Percentiles rank a stretch among this genome's conserved stretches.
Evolutionary conservation across 23 tunicate species (phyloP).

Genomic region (Clavelina lepadiformis): DNA sequence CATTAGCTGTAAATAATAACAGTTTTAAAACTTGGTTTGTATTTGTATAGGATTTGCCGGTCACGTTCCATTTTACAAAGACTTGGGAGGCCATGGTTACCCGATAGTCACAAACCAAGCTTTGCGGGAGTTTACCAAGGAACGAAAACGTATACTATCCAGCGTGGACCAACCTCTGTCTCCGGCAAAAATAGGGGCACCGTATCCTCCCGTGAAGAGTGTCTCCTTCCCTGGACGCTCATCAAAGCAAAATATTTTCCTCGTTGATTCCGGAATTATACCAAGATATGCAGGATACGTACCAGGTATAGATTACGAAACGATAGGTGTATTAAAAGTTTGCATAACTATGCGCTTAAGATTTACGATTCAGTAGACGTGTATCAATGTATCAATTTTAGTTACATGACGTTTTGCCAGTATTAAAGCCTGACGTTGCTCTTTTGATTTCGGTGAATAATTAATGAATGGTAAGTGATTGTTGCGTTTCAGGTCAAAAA

Average conservation of each 20-base stretch:
- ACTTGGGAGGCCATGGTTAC: constrained; percentile 72
- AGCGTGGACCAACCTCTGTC: constrained; percentile 14
- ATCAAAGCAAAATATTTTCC: constrained; percentile 28
- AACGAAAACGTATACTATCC: constrained; percentile 16
- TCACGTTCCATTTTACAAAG: constrained; percentile 89
- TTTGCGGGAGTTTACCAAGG: constrained; percentile 51
- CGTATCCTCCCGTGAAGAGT: constrained; percentile 15
- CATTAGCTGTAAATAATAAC: neutral
- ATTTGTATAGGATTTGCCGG: constrained; percentile 70
- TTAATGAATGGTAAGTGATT: neutral
- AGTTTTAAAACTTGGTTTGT: neutral
- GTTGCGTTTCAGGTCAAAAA: constrained; percentile 61
- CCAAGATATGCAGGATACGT: constrained; percentile 89
- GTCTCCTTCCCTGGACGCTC: constrained; percentile 8
- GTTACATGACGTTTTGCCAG: no score
- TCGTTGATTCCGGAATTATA: constrained; percentile 54
- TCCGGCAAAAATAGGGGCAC: constrained; percentile 15
- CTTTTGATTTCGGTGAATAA: no score
- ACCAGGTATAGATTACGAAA: no score
- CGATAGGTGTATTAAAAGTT: no score
- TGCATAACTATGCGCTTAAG: no score
- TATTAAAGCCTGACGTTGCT: no score
- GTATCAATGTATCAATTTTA: no score
- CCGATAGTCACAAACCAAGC: constrained; percentile 69
- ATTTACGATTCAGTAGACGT: no score